Evolutionary conservation across 2,797 vertebrate genomes (phyloP), one percentile per base, ranked within the genome.

Genomic region (Tarsius wallacei): DNA sequence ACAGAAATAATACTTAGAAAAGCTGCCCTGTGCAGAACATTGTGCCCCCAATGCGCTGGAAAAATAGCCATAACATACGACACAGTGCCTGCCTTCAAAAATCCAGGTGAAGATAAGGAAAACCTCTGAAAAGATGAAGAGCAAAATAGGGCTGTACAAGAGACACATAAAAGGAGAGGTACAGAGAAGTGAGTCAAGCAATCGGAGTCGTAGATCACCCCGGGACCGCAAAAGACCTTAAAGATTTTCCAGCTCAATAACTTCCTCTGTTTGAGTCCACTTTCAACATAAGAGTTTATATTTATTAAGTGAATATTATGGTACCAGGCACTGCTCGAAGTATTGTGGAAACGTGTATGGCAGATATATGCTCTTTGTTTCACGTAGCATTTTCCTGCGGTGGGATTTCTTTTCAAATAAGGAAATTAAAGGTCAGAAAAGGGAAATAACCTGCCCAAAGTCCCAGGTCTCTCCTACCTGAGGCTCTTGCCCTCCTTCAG

Each of bases 341-440:
- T 33, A 77, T 36, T 89, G 33, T 80, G n/a, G 63, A 76, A 89
- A 73, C 66, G 64, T 51, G 61, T 71, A 28, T 33, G 85, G 19
- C 90, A 87, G 84, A 87, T 74, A 57, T 16, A 15, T 63, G 73
- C 66, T 93, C 87, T 63, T 28, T 74, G 61, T 61, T 80, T 84
- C 17, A 68, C 2, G 31, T 22, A 64, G 51, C 49, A 73, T 77
- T 51, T 92, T 87, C 42, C 49, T 53, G 11, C 95, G 8, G 1
- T 53, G 2, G 6, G 2, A 4, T 57, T 96, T 28, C 81, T 90
- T 94, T 80, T 70, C 12, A 57, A 80, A 86, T 83, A 7, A 77
- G 1, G 21, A 94, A 97, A 85, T 77, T 21, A 70, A 96, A 97
- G 78, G 6, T 93, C 21, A 91, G 13, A 77, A 80, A 66, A 59